A percentile compares a stretch with the other conserved stretches of the same genome.
Conservation (phyloP, 2,797 vertebrate species). For the Coreius guichenoti region DNA sequence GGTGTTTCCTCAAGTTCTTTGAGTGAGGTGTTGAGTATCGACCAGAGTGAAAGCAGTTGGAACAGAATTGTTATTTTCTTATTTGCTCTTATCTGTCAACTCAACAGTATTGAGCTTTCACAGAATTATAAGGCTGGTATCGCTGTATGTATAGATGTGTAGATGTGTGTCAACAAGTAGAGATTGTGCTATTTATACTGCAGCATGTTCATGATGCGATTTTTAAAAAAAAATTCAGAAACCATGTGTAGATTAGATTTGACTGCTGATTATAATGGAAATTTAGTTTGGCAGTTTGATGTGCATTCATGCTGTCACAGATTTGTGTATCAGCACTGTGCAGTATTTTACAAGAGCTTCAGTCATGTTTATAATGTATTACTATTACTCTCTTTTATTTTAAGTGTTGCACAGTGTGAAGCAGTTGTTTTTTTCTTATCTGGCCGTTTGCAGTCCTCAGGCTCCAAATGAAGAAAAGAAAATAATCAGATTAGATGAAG, state of each 20-base stretch:
- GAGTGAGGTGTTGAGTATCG: not conserved
- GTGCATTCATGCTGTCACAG: not conserved
- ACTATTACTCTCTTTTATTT: not conserved
- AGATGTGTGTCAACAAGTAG: not conserved
- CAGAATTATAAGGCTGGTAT: not conserved
- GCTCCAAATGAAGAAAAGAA: not conserved
- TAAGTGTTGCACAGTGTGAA: not conserved
- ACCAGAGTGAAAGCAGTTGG: conserved; percentile 18
- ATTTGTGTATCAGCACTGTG: not conserved
- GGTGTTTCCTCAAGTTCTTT: not conserved
- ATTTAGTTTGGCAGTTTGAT: not conserved
- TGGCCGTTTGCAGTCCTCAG: not conserved
- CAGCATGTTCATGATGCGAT: not conserved
- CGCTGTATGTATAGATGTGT: not conserved
- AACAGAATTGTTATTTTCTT: not conserved
- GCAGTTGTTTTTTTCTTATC: not conserved
- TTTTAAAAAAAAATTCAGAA: not conserved
- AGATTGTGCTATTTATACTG: not conserved
- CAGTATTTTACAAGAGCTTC: not conserved
- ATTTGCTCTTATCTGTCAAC: not conserved
- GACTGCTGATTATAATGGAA: not conserved
- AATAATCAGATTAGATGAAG: not conserved
- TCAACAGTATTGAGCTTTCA: not conserved
- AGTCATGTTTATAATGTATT: not conserved
- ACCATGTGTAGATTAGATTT: not conserved